phyloP scores from a whole-genome alignment of 2,888 invertebrate genomes.

The Trissoscelio sp. region DNA sequence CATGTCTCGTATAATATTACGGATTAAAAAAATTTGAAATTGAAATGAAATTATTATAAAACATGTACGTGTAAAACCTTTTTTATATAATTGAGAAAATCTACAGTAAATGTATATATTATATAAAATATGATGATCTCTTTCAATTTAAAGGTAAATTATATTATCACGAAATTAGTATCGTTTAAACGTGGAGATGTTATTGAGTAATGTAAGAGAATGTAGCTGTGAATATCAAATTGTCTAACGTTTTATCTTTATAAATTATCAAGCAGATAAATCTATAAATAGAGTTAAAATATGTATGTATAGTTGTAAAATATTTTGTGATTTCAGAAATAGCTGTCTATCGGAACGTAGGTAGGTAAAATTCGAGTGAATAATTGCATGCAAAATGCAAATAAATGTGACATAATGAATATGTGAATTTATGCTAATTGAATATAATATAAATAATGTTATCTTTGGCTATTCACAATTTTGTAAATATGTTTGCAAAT shows the following conservation, averaged over 20 bases:
- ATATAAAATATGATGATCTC: background rate
- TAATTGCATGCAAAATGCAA: slow-evolving; percentile 2
- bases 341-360: slow-evolving; percentile 4
- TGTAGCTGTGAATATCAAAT: slow-evolving; percentile 20
- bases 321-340: slow-evolving; percentile 41
- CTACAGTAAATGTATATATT: too few relatives aligned
- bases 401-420: background rate
- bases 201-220: slow-evolving; percentile 14
- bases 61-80: too few relatives aligned
- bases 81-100: too few relatives aligned
- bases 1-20: too few relatives aligned
- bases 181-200: slow-evolving; percentile 1
- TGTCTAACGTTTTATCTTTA: slow-evolving; percentile 21
- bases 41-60: too few relatives aligned
- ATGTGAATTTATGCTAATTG: background rate
- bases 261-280: slow-evolving; percentile 34
- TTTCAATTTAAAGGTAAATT: background rate
- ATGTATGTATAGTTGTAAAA: slow-evolving; percentile 20
- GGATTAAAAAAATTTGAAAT: too few relatives aligned
- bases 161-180: slow-evolving; percentile 21
- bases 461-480: too few relatives aligned
- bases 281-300: slow-evolving; percentile 36
- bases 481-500: too few relatives aligned
- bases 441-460: background rate
- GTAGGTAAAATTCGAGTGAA: slow-evolving; percentile 16